Percentiles rank a stretch among this genome's conserved stretches.
Evolutionary conservation across 1,140 invertebrate genomes (phyloP).

Genomic region (Andrena cerasifolii): DNA sequence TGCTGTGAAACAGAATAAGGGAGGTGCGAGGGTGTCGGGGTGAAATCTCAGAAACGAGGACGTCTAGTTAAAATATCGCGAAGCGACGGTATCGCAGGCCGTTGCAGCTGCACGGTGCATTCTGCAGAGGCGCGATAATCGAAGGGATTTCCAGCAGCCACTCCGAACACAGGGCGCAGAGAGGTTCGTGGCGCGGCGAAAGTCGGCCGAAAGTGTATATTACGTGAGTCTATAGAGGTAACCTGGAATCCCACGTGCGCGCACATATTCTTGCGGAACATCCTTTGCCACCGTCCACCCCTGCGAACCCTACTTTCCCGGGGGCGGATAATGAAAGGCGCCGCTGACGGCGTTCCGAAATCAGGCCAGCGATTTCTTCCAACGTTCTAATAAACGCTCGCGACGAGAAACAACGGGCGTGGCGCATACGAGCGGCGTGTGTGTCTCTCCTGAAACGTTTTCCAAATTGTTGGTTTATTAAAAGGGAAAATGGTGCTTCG

Average conservation of each 20-base stretch:
- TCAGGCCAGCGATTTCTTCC: slow-evolving; percentile 44
- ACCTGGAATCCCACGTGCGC: slow-evolving; percentile 33
- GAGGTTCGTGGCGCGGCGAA: slow-evolving; percentile 4
- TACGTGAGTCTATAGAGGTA: slow-evolving; percentile 37
- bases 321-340: slow-evolving; percentile 33
- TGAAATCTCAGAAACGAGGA: too few relatives aligned
- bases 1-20: too few relatives aligned
- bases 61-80: neutral
- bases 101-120: slow-evolving; percentile 4
- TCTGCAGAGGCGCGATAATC: slow-evolving; percentile 52
- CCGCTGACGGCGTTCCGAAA: slow-evolving; percentile 32
- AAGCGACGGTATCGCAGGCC: neutral
- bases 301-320: slow-evolving; percentile 3
- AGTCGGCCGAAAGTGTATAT: slow-evolving; percentile 40
- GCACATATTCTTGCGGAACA: slow-evolving; percentile 13
- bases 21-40: too few relatives aligned
- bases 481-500: too few relatives aligned
- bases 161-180: neutral
- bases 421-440: too few relatives aligned
- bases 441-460: neutral
- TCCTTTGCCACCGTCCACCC: slow-evolving; percentile 17
- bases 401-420: slow-evolving; percentile 2
- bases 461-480: too few relatives aligned
- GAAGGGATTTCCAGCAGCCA: slow-evolving; percentile 23
- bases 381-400: slow-evolving; percentile 16